These are phyloP conservation scores for Agrochola macilenta DNA, from an alignment of 2,888 invertebrate species.

Conservation along the genomic window DNA sequence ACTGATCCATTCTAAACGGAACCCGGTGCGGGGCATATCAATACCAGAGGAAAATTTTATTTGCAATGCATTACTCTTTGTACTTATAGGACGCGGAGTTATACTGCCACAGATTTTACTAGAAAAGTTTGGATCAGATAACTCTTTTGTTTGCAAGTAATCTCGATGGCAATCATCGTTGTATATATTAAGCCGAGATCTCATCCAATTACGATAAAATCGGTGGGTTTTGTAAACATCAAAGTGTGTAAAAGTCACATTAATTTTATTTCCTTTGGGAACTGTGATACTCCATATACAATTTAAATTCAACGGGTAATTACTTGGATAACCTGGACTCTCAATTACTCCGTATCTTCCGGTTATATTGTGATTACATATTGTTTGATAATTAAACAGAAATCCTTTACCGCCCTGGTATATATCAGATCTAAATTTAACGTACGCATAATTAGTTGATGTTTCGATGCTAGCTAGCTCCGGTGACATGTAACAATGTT, in stretches of 20 bases:
- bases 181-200: background rate
- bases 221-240: slow-evolving; percentile 71
- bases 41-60: slow-evolving; percentile 92
- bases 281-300: slow-evolving; percentile 95
- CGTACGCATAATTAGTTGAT: slow-evolving; percentile 91
- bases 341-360: slow-evolving; percentile 95
- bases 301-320: slow-evolving; percentile 91
- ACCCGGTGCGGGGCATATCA: slow-evolving; percentile 91
- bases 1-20: slow-evolving; percentile 95
- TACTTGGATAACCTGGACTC: slow-evolving; percentile 95
- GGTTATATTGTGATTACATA: slow-evolving; percentile 92
- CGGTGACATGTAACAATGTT: slow-evolving; percentile 90
- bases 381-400: slow-evolving; percentile 93
- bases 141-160: slow-evolving; percentile 90
- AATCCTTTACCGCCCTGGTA: slow-evolving; percentile 94
- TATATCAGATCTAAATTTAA: slow-evolving; percentile 94
- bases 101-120: slow-evolving; percentile 86
- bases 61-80: slow-evolving; percentile 90
- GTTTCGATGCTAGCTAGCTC: slow-evolving; percentile 89
- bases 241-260: slow-evolving; percentile 95
- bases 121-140: slow-evolving; percentile 76
- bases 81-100: slow-evolving; percentile 89
- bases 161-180: slow-evolving; percentile 89
- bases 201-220: slow-evolving; percentile 41
- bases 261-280: slow-evolving; percentile 94